Conservation (phyloP, 2,888 invertebrate species). For the Lagria hirta region DNA sequence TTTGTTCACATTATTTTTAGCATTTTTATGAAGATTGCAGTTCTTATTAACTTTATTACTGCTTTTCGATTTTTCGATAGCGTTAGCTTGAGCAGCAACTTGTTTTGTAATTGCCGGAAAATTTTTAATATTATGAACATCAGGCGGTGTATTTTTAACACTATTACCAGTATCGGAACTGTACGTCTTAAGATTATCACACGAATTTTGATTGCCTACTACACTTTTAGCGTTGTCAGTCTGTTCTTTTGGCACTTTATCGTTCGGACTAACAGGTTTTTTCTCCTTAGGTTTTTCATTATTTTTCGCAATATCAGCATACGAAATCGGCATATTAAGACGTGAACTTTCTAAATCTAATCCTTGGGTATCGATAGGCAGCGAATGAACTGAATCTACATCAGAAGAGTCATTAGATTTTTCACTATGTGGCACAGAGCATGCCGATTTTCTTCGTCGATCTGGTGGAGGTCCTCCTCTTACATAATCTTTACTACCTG, state of each 20-base stretch:
- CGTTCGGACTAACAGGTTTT: constrained; percentile 33
- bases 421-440: constrained; percentile 79
- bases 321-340: constrained; percentile 58
- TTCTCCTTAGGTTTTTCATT: constrained; percentile 43
- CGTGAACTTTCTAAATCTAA: constrained; percentile 23
- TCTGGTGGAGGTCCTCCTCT: constrained; percentile 34
- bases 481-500: constrained; percentile 5
- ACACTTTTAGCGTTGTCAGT: constrained; percentile 4
- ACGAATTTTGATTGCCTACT: constrained; percentile 4
- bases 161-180: constrained; percentile 7
- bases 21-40: constrained; percentile 22
- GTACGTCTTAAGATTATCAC: constrained; percentile 8
- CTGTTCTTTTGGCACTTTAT: constrained; percentile 31
- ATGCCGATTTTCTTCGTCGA: constrained; percentile 67
- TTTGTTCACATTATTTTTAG: constrained; percentile 30
- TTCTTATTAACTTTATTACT: constrained; percentile 29
- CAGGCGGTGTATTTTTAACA: constrained; percentile 35
- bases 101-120: constrained; percentile 46
- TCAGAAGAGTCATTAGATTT: constrained; percentile 81
- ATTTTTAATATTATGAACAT: constrained; percentile 45
- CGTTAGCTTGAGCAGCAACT: constrained; percentile 7
- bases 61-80: constrained; percentile 23
- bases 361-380: constrained; percentile 61
- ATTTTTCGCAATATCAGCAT: constrained; percentile 76
- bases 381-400: constrained; percentile 81